A percentile compares a stretch with the other conserved stretches of the same genome.
These are phyloP conservation scores for Scomber japonicus DNA, from an alignment of 2,113 vertebrate species.

Conservation along the genomic window DNA sequence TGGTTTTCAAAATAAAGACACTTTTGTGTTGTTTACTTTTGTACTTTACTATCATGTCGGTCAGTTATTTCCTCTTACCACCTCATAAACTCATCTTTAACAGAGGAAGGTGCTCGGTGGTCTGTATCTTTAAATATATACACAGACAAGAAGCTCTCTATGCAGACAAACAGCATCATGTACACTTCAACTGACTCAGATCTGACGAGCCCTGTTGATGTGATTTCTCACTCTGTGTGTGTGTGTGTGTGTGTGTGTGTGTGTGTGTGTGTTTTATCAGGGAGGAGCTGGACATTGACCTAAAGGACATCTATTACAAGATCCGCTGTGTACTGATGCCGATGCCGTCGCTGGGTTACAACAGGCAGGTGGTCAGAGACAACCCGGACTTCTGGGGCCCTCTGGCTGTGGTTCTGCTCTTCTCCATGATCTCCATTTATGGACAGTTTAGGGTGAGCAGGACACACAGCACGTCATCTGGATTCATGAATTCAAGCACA, in stretches of 20 bases:
- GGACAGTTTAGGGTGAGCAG: slow-evolving; percentile 96
- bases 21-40: too few relatives aligned
- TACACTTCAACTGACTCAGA: too few relatives aligned
- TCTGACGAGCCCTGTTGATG: too few relatives aligned
- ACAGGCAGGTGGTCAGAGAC: slow-evolving; percentile 97
- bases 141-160: too few relatives aligned
- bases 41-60: too few relatives aligned
- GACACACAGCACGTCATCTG: not conserved
- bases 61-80: too few relatives aligned
- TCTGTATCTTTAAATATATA: too few relatives aligned
- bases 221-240: not conserved
- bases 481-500: not conserved
- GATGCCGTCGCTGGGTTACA: slow-evolving; percentile 97
- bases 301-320: slow-evolving; percentile 99
- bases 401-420: slow-evolving; percentile 95
- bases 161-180: too few relatives aligned
- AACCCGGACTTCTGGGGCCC: slow-evolving; percentile 99
- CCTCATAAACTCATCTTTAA: too few relatives aligned
- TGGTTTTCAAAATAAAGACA: too few relatives aligned
- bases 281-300: slow-evolving; percentile 96
- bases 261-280: slow-evolving; percentile 73
- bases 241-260: not conserved
- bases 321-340: slow-evolving; percentile 98
- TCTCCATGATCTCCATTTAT: slow-evolving; percentile 99
- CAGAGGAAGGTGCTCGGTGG: too few relatives aligned